phyloP scores from a whole-genome alignment of 2,888 invertebrate species.

The Philopedon plagiatum region DNA sequence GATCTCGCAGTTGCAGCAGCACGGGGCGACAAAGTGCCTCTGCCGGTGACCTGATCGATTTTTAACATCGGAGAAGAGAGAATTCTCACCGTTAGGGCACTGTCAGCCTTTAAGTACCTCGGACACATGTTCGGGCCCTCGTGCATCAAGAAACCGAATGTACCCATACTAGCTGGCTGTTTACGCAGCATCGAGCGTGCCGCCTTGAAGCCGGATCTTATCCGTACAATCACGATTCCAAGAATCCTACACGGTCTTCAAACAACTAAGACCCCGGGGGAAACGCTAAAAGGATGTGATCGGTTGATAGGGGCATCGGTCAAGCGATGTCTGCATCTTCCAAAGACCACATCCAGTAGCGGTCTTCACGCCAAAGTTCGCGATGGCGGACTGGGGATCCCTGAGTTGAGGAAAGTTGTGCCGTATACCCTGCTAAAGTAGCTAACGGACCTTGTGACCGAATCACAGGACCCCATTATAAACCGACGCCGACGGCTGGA shows the following conservation, averaged over 20 bases:
- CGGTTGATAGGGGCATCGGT: conserved; percentile 14
- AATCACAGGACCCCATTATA: too few species aligned
- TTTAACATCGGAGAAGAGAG: background rate
- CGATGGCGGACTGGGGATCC: background rate
- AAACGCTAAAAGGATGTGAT: conserved; percentile 32
- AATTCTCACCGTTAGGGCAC: background rate
- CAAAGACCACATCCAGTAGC: background rate
- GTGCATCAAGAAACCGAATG: background rate
- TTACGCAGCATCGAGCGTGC: conserved; percentile 46
- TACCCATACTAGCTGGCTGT: background rate
- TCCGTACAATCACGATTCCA: conserved; percentile 62
- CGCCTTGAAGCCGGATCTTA: conserved; percentile 65
- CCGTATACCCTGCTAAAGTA: conserved; percentile 45
- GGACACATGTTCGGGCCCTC: background rate
- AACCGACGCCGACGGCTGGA: conserved; percentile 28
- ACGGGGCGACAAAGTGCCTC: background rate
- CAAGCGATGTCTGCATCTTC: background rate
- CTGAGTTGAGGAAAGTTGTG: conserved; percentile 38
- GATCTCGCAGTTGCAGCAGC: background rate
- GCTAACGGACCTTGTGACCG: conserved; percentile 23
- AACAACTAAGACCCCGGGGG: conserved; percentile 53
- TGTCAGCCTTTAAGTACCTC: background rate
- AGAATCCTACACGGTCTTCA: conserved; percentile 62
- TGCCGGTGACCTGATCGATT: background rate
- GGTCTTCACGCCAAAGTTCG: background rate